These are phyloP conservation scores for Nannobrachium achirus DNA, from an alignment of 2,113 vertebrate species.

Conservation along the genomic window DNA sequence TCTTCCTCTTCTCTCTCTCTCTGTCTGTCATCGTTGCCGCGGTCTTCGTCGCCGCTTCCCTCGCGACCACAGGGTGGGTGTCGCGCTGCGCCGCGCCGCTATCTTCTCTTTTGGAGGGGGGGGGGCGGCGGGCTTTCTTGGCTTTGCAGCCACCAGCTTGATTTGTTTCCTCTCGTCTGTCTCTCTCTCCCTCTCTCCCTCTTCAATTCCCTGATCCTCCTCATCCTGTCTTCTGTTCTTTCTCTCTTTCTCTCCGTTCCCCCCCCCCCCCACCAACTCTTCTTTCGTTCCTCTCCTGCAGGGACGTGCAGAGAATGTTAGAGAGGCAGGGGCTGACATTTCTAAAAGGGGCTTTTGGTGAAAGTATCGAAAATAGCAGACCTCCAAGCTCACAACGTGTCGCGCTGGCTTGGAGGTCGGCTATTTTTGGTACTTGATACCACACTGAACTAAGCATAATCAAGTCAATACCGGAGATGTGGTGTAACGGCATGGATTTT, in stretches of 20 bases:
- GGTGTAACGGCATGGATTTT: too few species aligned
- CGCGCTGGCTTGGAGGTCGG: too few species aligned
- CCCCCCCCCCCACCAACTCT: too few species aligned
- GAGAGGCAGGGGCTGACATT: too few species aligned
- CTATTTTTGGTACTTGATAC: too few species aligned
- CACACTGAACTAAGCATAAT: too few species aligned
- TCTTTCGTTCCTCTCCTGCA: background rate
- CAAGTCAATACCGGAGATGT: too few species aligned
- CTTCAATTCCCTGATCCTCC: background rate
- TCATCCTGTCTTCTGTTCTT: slow-evolving; percentile 5
- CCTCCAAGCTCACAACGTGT: too few species aligned
- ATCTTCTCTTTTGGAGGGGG: background rate
- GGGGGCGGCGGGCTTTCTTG: background rate
- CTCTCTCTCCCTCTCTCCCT: slow-evolving; percentile 10
- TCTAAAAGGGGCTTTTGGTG: too few species aligned
- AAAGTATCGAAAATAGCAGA: too few species aligned
- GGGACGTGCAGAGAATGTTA: too few species aligned
- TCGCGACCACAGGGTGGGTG: background rate
- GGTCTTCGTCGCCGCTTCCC: background rate
- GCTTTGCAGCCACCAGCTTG: background rate
- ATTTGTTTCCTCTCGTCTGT: background rate
- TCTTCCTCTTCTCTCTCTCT: background rate
- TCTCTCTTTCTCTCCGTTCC: slow-evolving; percentile 2
- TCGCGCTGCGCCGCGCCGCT: background rate
- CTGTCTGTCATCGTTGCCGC: background rate